These are phyloP conservation scores for Apis florea DNA, from an alignment of 1,140 invertebrate genomes.

Conservation along the genomic window DNA sequence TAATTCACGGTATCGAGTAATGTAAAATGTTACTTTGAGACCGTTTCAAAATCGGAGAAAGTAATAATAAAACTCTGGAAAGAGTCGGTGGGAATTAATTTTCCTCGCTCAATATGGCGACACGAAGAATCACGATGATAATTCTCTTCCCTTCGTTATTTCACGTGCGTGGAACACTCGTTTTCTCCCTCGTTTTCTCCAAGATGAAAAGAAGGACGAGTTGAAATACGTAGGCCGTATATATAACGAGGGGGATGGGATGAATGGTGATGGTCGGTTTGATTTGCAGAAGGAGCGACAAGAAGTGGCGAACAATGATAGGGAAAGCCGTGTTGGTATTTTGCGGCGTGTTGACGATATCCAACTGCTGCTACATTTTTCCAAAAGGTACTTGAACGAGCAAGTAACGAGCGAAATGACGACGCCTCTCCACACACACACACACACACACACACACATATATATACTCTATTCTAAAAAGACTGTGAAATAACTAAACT, in stretches of 20 bases:
- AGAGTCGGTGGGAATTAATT: not conserved
- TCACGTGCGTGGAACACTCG: too few relatives aligned
- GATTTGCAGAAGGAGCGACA: conserved; percentile 49
- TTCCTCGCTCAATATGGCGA: conserved; percentile 16
- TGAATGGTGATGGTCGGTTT: conserved; percentile 48
- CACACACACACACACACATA: too few relatives aligned
- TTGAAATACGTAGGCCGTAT: conserved; percentile 23
- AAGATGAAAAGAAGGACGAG: not conserved
- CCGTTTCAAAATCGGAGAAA: too few relatives aligned
- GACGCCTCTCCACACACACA: not conserved
- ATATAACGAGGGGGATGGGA: conserved; percentile 33
- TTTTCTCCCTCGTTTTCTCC: too few relatives aligned
- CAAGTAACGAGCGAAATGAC: conserved; percentile 38
- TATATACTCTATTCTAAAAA: conserved; percentile 20
- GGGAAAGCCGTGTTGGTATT: conserved; percentile 62
- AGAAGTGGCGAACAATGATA: conserved; percentile 52
- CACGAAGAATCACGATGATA: not conserved
- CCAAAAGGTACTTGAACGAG: conserved; percentile 75
- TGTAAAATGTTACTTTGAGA: too few relatives aligned
- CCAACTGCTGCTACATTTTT: conserved; percentile 75
- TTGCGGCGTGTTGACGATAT: conserved; percentile 59
- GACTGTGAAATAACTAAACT: too few relatives aligned
- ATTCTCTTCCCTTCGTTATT: not conserved
- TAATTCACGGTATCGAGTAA: too few relatives aligned
- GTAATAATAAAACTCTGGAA: not conserved